Percentiles rank a stretch among this genome's conserved stretches.
Conservation (phyloP, 2,797 vertebrate genomes). For the Micropoecilia bifurca region DNA sequence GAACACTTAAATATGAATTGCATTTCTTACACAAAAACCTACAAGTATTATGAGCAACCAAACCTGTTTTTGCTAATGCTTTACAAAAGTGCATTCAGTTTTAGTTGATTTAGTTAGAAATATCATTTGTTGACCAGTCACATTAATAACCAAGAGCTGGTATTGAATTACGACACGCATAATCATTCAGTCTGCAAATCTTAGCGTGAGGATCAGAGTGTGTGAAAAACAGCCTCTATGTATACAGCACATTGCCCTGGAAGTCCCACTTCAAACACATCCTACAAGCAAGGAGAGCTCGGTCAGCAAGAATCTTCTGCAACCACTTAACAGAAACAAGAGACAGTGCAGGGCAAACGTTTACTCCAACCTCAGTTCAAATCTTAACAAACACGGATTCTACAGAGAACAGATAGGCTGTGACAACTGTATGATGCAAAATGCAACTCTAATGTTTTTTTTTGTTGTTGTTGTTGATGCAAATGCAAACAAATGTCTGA, state of each 20-base stretch:
- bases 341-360: conserved; percentile 6
- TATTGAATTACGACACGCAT: background rate
- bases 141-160: background rate
- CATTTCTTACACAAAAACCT: background rate
- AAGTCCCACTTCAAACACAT: background rate
- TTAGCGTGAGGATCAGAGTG: background rate
- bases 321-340: conserved; percentile 19
- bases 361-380: conserved; percentile 7
- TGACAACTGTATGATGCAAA: background rate
- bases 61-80: background rate
- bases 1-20: background rate
- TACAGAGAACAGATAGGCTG: background rate
- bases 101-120: background rate
- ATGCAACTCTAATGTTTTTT: background rate
- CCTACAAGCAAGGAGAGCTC: background rate
- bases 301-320: conserved; percentile 4
- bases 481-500: background rate
- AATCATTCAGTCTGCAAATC: background rate
- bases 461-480: background rate
- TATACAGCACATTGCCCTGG: background rate
- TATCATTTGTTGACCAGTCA: background rate
- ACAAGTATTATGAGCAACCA: too few species aligned
- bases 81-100: background rate
- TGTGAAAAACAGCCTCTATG: background rate
- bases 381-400: background rate